Conservation (phyloP, 2,797 vertebrate genomes). For the Enteromius radiatus region DNA sequence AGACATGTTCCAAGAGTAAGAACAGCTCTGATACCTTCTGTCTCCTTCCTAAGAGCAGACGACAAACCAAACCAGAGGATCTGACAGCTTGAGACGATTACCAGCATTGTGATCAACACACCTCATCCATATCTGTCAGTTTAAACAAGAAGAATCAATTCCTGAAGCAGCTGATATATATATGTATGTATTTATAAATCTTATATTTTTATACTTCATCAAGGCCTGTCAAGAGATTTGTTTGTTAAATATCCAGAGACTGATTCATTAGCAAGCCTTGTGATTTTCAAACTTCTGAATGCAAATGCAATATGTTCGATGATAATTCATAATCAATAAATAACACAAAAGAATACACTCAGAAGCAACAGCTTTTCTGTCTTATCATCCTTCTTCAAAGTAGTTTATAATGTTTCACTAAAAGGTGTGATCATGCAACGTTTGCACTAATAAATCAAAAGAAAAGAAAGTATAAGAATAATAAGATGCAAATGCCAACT, state of each 20-base stretch:
- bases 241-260: neutral
- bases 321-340: conserved; percentile 2
- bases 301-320: neutral
- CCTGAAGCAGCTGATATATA: neutral
- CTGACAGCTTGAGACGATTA: neutral
- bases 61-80: conserved; percentile 1
- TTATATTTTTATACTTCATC: neutral
- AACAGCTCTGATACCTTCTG: conserved; percentile 48
- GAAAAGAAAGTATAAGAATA: neutral
- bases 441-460: neutral
- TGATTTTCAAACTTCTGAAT: neutral
- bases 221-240: neutral
- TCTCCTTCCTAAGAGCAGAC: conserved; percentile 5
- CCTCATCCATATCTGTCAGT: neutral
- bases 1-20: conserved; percentile 63
- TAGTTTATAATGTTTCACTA: neutral
- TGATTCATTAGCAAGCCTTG: neutral
- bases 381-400: neutral
- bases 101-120: neutral
- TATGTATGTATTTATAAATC: neutral
- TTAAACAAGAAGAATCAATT: neutral
- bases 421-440: neutral
- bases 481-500: neutral
- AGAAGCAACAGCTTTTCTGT: neutral
- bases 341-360: neutral